Evolutionary conservation across 1,140 invertebrate genomes (phyloP).

Genomic region (Listronotus oregonensis): DNA sequence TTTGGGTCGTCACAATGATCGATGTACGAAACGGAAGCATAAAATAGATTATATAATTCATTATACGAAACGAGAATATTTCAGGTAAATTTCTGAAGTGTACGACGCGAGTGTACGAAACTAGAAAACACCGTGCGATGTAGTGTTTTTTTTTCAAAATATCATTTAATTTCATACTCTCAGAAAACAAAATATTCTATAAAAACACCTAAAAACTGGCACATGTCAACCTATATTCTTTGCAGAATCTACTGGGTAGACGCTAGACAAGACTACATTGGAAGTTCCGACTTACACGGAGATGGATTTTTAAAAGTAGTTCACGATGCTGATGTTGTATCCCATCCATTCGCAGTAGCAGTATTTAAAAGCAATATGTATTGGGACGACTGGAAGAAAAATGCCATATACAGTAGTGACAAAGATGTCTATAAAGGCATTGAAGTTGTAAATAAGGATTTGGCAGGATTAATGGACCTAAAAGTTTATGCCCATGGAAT

Average conservation of each 20-base stretch:
- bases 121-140: too few relatives aligned
- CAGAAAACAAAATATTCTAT: too few relatives aligned
- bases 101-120: too few relatives aligned
- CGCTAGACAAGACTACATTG: constrained; percentile 80
- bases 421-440: constrained; percentile 69
- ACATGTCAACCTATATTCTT: too few relatives aligned
- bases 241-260: constrained; percentile 84
- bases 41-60: too few relatives aligned
- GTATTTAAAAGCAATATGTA: constrained; percentile 81
- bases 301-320: constrained; percentile 75
- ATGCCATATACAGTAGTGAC: constrained; percentile 77
- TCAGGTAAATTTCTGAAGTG: too few relatives aligned
- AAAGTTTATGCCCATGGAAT: constrained; percentile 78
- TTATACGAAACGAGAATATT: too few relatives aligned
- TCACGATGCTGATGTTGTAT: constrained; percentile 66
- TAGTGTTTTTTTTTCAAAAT: too few relatives aligned
- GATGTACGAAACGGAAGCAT: too few relatives aligned
- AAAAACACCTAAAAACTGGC: constrained; percentile 29
- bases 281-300: constrained; percentile 83
- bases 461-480: constrained; percentile 79
- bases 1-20: too few relatives aligned
- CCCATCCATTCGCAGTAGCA: constrained; percentile 84
- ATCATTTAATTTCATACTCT: too few relatives aligned
- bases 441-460: constrained; percentile 62
- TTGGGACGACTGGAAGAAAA: constrained; percentile 89